phyloP scores from a whole-genome alignment of 1,140 invertebrate genomes.

The Hypothenemus hampei region DNA sequence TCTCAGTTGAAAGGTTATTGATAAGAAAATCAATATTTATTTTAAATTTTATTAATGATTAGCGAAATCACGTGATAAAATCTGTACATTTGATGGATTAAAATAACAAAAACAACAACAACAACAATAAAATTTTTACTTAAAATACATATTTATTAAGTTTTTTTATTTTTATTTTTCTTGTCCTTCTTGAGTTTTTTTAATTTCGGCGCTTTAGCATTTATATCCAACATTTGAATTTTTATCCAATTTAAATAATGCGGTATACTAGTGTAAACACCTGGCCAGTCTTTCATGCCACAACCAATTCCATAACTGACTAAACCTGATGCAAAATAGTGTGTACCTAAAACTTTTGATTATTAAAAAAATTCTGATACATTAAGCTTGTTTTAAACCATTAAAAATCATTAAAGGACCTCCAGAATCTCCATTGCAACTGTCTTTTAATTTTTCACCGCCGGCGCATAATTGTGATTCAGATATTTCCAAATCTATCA shows the following conservation, averaged over 20 bases:
- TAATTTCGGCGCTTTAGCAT: background rate
- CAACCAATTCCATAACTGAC: slow-evolving; percentile 60
- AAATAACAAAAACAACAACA: no score
- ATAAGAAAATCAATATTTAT: no score
- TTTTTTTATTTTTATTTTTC: slow-evolving; percentile 4
- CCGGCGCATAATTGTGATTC: slow-evolving; percentile 50
- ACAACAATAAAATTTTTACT: no score
- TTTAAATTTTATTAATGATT: no score
- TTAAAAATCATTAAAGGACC: slow-evolving; percentile 52
- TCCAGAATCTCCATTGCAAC: slow-evolving; percentile 57
- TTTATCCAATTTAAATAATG: slow-evolving; percentile 51
- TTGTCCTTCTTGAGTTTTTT: background rate
- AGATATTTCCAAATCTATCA: slow-evolving; percentile 20
- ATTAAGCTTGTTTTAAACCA: slow-evolving; percentile 1
- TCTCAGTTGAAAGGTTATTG: no score
- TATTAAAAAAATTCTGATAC: background rate
- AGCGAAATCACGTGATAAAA: no score
- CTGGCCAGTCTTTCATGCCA: slow-evolving; percentile 51
- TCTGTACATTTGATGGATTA: no score
- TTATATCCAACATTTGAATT: slow-evolving; percentile 15
- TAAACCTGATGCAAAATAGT: slow-evolving; percentile 48
- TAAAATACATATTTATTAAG: no score
- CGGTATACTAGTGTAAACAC: slow-evolving; percentile 57
- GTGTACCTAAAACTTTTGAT: slow-evolving; percentile 11
- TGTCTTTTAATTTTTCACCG: slow-evolving; percentile 46